These are phyloP conservation scores for Triplophysa rosa DNA, from an alignment of 2,113 vertebrate species.

Conservation along the genomic window DNA sequence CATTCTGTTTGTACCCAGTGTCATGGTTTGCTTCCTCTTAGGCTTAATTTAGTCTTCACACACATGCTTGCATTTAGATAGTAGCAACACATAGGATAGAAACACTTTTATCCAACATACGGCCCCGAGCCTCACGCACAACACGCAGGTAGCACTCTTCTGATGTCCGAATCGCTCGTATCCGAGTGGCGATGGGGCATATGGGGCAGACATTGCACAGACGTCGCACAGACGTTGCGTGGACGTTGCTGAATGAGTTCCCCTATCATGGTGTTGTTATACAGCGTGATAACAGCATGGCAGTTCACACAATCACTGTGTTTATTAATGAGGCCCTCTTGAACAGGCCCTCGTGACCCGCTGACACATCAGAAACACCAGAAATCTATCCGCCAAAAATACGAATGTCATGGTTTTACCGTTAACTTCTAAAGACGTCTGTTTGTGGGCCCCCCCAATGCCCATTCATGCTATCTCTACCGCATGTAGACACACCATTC, in stretches of 20 bases:
- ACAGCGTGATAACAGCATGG: constrained; percentile 57
- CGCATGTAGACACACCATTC: background rate
- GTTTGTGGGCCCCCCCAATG: background rate
- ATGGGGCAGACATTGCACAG: constrained; percentile 52
- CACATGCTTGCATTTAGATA: constrained; percentile 19
- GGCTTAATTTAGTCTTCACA: constrained; percentile 50
- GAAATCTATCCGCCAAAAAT: constrained; percentile 10
- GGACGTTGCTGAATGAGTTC: constrained; percentile 56
- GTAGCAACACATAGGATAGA: background rate
- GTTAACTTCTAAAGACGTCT: constrained; percentile 10
- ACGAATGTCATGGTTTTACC: background rate
- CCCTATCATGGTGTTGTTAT: constrained; percentile 48
- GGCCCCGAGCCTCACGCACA: background rate
- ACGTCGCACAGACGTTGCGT: constrained; percentile 59
- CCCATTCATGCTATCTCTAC: too few species aligned
- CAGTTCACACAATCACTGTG: constrained; percentile 54
- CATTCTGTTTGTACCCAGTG: constrained; percentile 45
- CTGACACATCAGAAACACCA: constrained; percentile 47
- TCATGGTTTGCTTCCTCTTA: constrained; percentile 47
- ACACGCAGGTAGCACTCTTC: background rate
- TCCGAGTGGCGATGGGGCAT: constrained; percentile 36
- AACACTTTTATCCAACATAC: background rate
- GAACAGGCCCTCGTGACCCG: constrained; percentile 55
- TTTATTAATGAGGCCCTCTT: constrained; percentile 56
- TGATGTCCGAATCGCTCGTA: constrained; percentile 18